Evolutionary conservation across 1,140 invertebrate genomes (phyloP).

Genomic region (Drosophila triauraria): DNA sequence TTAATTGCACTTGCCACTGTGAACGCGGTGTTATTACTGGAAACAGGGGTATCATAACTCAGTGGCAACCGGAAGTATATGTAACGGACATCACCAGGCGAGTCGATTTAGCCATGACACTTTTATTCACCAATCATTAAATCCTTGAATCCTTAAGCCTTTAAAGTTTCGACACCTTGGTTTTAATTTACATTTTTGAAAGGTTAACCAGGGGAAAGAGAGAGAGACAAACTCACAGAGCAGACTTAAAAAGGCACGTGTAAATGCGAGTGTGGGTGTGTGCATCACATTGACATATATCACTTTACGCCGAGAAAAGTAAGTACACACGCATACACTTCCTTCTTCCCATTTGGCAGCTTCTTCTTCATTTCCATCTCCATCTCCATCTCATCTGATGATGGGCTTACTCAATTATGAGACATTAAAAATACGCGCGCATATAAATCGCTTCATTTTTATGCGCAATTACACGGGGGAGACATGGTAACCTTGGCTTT

Average conservation of each 20-base stretch:
- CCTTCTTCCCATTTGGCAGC: conserved; percentile 11
- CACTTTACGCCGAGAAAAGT: not conserved
- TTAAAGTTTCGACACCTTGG: not conserved
- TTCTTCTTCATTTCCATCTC: not conserved
- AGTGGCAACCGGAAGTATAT: too few species aligned
- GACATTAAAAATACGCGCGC: conserved; percentile 80
- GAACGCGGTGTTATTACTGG: not conserved
- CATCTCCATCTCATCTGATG: conserved; percentile 2
- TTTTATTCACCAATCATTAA: too few species aligned
- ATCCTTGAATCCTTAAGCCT: not conserved
- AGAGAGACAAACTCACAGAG: not conserved
- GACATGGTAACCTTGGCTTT: conserved; percentile 39
- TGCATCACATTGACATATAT: conserved; percentile 34
- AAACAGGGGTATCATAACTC: not conserved
- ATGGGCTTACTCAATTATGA: conserved; percentile 74
- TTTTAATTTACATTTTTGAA: not conserved
- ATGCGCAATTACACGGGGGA: conserved; percentile 68
- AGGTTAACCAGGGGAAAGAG: not conserved
- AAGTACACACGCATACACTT: not conserved
- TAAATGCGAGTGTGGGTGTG: conserved; percentile 8
- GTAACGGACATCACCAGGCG: too few species aligned
- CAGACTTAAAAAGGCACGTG: conserved; percentile 4
- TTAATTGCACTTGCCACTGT: conserved; percentile 31
- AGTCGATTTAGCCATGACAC: too few species aligned
- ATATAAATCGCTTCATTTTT: conserved; percentile 84